Percentiles rank a stretch among this genome's conserved stretches.
Conservation (phyloP, 2,888 invertebrate genomes). For the Eristalis tenax region DNA sequence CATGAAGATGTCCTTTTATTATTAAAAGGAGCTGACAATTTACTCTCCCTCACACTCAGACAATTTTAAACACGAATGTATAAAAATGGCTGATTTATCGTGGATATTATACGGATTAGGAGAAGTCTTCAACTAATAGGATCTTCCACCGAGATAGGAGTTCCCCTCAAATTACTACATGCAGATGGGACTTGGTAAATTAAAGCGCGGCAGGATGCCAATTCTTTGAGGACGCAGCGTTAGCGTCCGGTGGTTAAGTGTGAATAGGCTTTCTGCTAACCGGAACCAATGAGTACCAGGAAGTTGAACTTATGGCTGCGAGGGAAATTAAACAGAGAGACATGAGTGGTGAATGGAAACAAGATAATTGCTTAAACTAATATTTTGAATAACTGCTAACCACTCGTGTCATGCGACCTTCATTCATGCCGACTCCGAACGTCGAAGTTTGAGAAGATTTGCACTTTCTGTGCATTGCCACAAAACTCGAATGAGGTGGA, state of each 20-base stretch:
- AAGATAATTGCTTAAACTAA: no score
- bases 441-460: no score
- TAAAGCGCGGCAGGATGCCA: background rate
- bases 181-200: background rate
- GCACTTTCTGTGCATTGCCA: no score
- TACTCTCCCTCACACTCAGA: background rate
- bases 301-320: background rate
- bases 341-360: background rate
- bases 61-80: background rate
- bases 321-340: background rate
- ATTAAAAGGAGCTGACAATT: background rate
- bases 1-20: background rate
- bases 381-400: no score
- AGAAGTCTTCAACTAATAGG: constrained; percentile 1
- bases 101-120: background rate
- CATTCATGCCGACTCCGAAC: no score
- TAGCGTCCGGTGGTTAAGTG: background rate
- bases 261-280: background rate
- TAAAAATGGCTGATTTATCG: background rate
- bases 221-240: background rate
- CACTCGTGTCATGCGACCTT: no score
- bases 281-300: background rate
- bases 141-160: background rate
- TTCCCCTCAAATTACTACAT: background rate
- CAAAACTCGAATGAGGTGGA: no score